Evolutionary conservation across 2,797 vertebrate species (phyloP), one percentile per base, ranked within the genome.

Genomic region (Uromys caudimaculatus): DNA sequence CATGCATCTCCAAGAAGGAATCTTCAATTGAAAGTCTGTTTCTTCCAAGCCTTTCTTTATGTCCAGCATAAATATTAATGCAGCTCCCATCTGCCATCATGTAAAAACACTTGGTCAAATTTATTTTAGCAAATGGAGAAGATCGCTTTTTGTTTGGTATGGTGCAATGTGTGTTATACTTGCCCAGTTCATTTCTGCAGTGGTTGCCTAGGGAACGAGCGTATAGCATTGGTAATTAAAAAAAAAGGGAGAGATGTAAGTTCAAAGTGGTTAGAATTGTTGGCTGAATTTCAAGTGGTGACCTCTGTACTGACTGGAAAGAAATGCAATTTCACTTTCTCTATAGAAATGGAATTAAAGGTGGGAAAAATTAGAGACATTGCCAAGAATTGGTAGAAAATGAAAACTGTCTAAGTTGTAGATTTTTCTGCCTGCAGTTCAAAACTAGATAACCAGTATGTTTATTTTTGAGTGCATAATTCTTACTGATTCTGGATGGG

Each of bases 1-100:
- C 94, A 95, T 85, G 64, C 60, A 50, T 77, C 91, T 91, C 64
- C 44, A 75, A 88, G 41, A 60, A 84, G 64, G 73, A 87, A 69
- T 97, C 85, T 95, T 79, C 69, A 93, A 14, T 78, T 52, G 41
- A 32, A 93, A 91, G 82, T 92, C 64, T 35, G 81, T 75, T 95
- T 86, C 60, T 17, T 95, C 14, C 4, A 93, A 93, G 89, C 41
- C 69, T 62, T 29, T 96, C 73, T 92, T 93, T 79, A 90, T 69
- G 89, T 95, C 94, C 95, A 82, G 81, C 95, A 96, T 97, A 97
- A 98, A 97, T 97, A 96, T 98, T 96, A 97, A 97, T 94, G 96
- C n/a, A 82, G 81, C 82, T 90, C 87, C 98, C 97, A 97, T 97
- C 98, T 98, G 97, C 62, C 94, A 86, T 60, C 78, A 52, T 90